These are phyloP conservation scores for Bombus haemorrhoidalis DNA, from an alignment of 1,140 invertebrate species.

Conservation along the genomic window DNA sequence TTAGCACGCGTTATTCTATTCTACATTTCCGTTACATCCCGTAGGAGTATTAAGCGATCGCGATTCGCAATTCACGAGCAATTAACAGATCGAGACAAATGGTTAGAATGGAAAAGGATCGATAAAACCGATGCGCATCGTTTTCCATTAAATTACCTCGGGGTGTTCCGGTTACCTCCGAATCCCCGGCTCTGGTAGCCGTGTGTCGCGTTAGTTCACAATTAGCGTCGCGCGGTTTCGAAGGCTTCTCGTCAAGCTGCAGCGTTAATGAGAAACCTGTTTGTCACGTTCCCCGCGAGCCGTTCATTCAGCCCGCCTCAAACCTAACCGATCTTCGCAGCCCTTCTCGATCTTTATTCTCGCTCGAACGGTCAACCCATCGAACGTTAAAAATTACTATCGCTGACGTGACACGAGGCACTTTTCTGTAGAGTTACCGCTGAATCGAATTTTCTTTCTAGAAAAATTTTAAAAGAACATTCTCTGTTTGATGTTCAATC, in stretches of 20 bases:
- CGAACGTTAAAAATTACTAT: background rate
- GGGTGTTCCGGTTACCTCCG: background rate
- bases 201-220: slow-evolving; percentile 38
- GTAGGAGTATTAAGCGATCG: background rate
- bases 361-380: background rate
- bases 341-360: background rate
- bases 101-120: background rate
- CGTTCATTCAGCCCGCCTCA: slow-evolving; percentile 21
- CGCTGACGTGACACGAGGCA: background rate
- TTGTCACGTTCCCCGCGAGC: slow-evolving; percentile 29
- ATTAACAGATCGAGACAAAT: background rate
- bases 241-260: slow-evolving; percentile 47
- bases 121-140: background rate
- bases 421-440: background rate
- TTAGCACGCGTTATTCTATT: background rate
- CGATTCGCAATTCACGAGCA: background rate
- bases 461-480: no score
- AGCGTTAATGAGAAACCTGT: slow-evolving; percentile 53
- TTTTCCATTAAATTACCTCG: slow-evolving; percentile 13
- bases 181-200: slow-evolving; percentile 10
- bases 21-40: background rate
- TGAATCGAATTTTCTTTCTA: background rate
- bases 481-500: no score
- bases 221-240: slow-evolving; percentile 44
- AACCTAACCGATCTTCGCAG: slow-evolving; percentile 1